A percentile compares a stretch with the other conserved stretches of the same genome.
These are phyloP conservation scores for Hyposoter dolosus DNA, from an alignment of 2,888 invertebrate genomes.

Conservation along the genomic window DNA sequence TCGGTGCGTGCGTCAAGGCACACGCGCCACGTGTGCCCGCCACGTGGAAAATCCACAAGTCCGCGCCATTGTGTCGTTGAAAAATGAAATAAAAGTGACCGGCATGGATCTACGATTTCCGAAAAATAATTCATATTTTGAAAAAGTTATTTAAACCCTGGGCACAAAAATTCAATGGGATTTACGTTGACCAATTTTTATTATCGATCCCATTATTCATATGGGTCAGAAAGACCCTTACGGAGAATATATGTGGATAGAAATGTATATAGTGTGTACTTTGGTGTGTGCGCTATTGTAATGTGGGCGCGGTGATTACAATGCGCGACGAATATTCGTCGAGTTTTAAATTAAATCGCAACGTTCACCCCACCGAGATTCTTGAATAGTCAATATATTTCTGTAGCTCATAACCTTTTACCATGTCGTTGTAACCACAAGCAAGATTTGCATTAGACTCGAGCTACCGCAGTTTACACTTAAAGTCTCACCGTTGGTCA, in stretches of 20 bases:
- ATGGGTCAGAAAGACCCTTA: neutral
- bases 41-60: conserved; percentile 52
- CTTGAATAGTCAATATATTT: conserved; percentile 36
- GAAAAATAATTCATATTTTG: neutral
- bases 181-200: neutral
- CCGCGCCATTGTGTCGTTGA: neutral
- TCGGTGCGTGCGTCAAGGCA: conserved; percentile 56
- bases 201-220: neutral
- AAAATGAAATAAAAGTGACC: neutral
- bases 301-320: conserved; percentile 40
- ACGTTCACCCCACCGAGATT: conserved; percentile 15
- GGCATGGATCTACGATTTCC: neutral
- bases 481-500: neutral
- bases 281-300: neutral
- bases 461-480: conserved; percentile 41
- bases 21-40: conserved; percentile 60
- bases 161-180: neutral
- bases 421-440: conserved; percentile 31
- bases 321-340: conserved; percentile 43
- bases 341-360: conserved; percentile 52
- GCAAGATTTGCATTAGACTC: conserved; percentile 42
- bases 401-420: conserved; percentile 12
- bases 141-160: neutral
- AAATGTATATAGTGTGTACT: conserved; percentile 23
- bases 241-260: neutral